Evolutionary conservation across 2,113 vertebrate species (phyloP).

Genomic region (Malaclemys terrapin): DNA sequence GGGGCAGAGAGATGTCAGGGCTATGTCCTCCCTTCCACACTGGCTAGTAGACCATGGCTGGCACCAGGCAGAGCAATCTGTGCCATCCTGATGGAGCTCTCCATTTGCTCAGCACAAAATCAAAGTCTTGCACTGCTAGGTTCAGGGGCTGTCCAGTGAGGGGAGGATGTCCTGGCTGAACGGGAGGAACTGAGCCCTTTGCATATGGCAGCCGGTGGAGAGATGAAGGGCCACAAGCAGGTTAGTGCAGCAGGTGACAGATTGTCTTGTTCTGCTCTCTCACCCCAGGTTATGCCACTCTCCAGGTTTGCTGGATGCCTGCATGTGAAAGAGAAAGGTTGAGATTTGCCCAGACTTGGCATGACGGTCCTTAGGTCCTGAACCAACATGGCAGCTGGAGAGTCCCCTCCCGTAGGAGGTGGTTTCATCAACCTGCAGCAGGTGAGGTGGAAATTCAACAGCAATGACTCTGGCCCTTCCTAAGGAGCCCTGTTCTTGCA

Average conservation of each 20-base stretch:
- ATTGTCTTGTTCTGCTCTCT: conserved; percentile 69
- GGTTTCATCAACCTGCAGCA: conserved; percentile 86
- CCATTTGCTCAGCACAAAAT: too few species aligned
- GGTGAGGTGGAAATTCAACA: conserved; percentile 78
- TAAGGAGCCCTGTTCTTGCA: accelerated
- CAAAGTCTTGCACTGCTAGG: not conserved
- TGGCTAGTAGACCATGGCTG: accelerated
- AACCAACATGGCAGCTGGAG: conserved; percentile 91
- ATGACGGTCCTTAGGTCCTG: conserved; percentile 68
- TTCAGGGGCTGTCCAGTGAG: not conserved
- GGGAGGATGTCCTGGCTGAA: not conserved
- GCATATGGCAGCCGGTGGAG: not conserved
- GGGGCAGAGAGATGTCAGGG: not conserved
- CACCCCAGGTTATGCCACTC: conserved; percentile 90
- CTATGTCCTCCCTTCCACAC: not conserved
- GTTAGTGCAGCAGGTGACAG: not conserved
- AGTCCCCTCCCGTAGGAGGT: conserved; percentile 84
- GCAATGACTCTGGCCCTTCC: not conserved
- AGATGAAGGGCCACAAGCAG: conserved; percentile 31
- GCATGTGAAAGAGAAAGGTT: conserved; percentile 93
- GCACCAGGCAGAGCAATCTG: accelerated
- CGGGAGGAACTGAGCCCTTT: not conserved
- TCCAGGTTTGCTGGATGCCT: conserved; percentile 88
- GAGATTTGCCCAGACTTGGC: conserved; percentile 76
- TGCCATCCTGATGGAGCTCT: accelerated